Conservation (phyloP, 2,888 invertebrate genomes). For the Synergus laeviventris region DNA sequence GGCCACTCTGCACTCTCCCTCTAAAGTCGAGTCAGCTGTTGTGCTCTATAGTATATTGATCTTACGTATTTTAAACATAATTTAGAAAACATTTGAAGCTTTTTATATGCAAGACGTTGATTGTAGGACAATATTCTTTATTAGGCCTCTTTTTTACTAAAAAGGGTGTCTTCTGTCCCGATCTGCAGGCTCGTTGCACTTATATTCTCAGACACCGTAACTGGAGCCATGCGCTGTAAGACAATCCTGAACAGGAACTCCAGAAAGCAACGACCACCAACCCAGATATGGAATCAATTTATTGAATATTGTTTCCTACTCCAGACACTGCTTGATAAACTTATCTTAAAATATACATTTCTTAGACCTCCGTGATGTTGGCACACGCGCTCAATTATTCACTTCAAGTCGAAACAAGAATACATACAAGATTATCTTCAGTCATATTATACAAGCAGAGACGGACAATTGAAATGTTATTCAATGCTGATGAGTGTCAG, state of each 20-base stretch:
- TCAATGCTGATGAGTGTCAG: no score
- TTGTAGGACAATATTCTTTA: no score
- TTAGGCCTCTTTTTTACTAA: no score
- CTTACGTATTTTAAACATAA: no score
- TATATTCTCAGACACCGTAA: constrained; percentile 18
- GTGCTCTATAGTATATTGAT: no score
- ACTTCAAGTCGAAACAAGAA: neutral
- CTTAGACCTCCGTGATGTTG: neutral
- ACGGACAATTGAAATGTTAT: no score
- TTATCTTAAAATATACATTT: constrained; percentile 16
- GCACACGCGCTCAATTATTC: neutral
- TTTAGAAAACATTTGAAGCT: no score
- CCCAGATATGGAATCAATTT: constrained; percentile 52
- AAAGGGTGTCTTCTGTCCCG: neutral
- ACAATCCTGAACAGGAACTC: constrained; percentile 41
- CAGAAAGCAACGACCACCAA: constrained; percentile 41
- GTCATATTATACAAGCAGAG: no score
- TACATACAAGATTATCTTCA: no score
- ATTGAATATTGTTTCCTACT: constrained; percentile 54
- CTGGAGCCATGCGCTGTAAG: constrained; percentile 44
- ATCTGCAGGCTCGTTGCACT: constrained; percentile 28
- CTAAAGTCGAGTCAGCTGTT: no score
- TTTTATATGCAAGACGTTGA: no score
- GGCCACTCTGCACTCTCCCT: no score
- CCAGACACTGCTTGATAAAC: constrained; percentile 46